phyloP scores from a whole-genome alignment of 2,113 vertebrate species.

The Helogale parvula region DNA sequence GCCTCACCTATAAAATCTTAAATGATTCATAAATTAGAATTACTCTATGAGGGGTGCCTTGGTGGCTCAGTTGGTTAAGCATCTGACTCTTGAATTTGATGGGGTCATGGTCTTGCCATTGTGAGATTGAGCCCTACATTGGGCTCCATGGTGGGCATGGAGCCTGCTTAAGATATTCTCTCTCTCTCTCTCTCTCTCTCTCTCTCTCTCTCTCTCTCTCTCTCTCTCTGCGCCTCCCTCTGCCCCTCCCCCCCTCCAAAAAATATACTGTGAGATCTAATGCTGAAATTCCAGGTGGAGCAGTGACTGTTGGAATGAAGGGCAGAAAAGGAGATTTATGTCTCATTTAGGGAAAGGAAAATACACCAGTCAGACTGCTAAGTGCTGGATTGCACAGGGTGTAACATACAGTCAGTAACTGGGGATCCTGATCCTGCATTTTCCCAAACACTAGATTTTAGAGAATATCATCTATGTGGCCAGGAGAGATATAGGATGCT shows the following conservation, averaged over 20 bases:
- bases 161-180: no score
- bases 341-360: constrained; percentile 3
- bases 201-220: no score
- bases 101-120: no score
- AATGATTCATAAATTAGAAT: constrained; percentile 22
- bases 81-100: no score
- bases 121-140: no score
- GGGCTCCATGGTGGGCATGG: no score
- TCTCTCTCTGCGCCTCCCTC: no score
- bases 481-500: background rate
- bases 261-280: background rate
- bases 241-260: no score
- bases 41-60: background rate
- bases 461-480: background rate
- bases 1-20: background rate
- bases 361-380: background rate
- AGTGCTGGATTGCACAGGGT: background rate
- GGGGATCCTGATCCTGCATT: background rate
- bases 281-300: background rate
- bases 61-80: no score
- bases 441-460: background rate
- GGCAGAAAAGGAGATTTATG: background rate
- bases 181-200: no score
- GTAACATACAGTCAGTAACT: background rate
- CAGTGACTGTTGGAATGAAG: background rate